Evolutionary conservation across 64 coral and sea anemone species (phyloP).

Genomic region (Actinia tenebrosa): DNA sequence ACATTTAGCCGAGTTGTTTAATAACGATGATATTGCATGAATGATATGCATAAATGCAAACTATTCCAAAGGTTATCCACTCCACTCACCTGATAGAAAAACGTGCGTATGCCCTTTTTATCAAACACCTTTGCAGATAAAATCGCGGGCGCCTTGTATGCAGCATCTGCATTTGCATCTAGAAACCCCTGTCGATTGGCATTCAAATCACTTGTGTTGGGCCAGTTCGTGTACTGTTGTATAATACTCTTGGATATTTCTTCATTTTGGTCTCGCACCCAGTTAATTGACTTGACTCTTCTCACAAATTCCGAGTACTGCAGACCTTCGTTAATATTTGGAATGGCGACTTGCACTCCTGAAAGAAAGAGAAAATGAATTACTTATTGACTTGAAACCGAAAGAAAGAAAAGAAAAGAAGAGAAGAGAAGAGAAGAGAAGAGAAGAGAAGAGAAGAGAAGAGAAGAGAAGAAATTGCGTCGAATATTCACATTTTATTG

Average conservation of each 20-base stretch:
- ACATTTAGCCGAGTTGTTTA: too few relatives aligned
- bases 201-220: slow-evolving; percentile 16
- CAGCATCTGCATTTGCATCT: slow-evolving; percentile 32
- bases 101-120: slow-evolving; percentile 25
- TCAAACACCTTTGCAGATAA: slow-evolving; percentile 42
- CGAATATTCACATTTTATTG: too few relatives aligned
- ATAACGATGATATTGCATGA: too few relatives aligned
- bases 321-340: background rate
- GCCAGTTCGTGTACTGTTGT: slow-evolving; percentile 63
- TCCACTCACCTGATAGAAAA: slow-evolving; percentile 36
- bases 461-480: too few relatives aligned
- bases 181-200: slow-evolving; percentile 47
- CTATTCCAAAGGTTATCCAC: background rate
- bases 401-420: too few relatives aligned
- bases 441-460: too few relatives aligned
- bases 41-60: too few relatives aligned
- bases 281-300: slow-evolving; percentile 28
- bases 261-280: slow-evolving; percentile 43
- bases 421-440: too few relatives aligned
- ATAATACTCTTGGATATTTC: slow-evolving; percentile 29
- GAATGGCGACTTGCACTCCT: background rate
- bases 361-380: too few relatives aligned
- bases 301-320: background rate
- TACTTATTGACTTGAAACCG: too few relatives aligned
- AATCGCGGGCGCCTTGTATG: slow-evolving; percentile 56